Evolutionary conservation across 2,888 invertebrate species (phyloP), one percentile per base, ranked within the genome.

Genomic region (Blera fallax): DNA sequence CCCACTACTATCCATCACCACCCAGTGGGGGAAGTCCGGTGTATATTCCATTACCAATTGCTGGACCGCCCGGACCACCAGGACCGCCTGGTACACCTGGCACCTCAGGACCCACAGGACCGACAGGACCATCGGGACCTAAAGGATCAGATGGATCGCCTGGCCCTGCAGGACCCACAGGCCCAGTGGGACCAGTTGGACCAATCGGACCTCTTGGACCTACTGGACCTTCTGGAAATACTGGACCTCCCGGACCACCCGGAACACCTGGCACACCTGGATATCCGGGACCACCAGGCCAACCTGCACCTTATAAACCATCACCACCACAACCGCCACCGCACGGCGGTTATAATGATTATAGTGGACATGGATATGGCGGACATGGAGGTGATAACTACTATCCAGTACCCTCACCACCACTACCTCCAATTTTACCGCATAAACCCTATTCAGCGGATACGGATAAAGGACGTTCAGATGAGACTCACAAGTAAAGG

Each of bases 131-230:
- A 16, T 8, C 52, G 1, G 60, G 69, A 43, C 93, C 1, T 93
- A 93, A 0, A 95, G 95, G 37, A 32, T 11, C 52, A 6, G n/a
- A 16, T 10, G 56, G 50, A 10, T n/a, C 52, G n/a, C 10, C 52
- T 1, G 60, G 69, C 40, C 93, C 1, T 93, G 93, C 0, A 95
- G 95, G 37, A n/a, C 2, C n/a, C 8, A 4, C 18, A 7, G 48
- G 40, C 24, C 24, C 24, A 24, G 4, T 3, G 4, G 24, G 24
- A 3, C 4, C 24, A 24, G 24, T 3, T 24, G 24, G 24, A 32
- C n/a, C 52, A 6, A n/a, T 16, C 10, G 56, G 50, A 10, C 16
- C 52, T 11, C 10, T 43, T 1, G 60, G 69, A 43, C 93, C 1
- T 93, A 93, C 0, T 95, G 95, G 37, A n/a, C 2, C n/a, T 0